These are phyloP conservation scores for Tenthredo scrophulariae DNA, from an alignment of 2,888 invertebrate species.

Conservation along the genomic window DNA sequence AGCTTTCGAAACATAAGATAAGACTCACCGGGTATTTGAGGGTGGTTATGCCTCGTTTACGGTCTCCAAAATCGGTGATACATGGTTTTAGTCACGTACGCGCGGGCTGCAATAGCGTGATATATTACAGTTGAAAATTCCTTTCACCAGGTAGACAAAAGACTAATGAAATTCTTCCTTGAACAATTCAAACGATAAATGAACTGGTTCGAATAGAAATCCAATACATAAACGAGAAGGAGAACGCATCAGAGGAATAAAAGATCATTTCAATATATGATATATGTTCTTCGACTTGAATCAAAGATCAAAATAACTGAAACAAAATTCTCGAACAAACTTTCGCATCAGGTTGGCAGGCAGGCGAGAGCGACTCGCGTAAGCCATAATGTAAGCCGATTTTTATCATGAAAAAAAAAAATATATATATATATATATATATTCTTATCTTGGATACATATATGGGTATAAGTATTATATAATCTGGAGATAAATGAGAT, in stretches of 20 bases:
- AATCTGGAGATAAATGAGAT: neutral
- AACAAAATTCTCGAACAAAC: neutral
- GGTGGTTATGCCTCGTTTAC: neutral
- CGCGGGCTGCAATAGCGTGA: neutral
- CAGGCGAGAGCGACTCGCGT: neutral
- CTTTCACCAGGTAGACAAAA: neutral
- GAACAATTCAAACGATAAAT: neutral
- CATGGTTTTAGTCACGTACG: slow-evolving; percentile 29
- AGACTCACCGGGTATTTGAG: neutral
- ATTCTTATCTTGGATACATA: neutral
- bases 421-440: neutral
- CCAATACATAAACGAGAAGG: no score
- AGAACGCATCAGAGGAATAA: neutral
- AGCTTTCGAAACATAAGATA: slow-evolving; percentile 21
- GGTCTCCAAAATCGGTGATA: neutral
- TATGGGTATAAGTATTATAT: neutral
- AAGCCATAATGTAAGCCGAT: neutral
- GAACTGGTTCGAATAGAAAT: neutral
- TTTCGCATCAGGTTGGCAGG: neutral
- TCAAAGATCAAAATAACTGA: neutral
- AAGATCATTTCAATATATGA: neutral
- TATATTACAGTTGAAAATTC: neutral
- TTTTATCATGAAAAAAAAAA: neutral
- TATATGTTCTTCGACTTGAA: neutral
- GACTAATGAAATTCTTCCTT: neutral